Evolutionary conservation across 2,113 vertebrate species (phyloP).

Genomic region (Fulmarus glacialis): DNA sequence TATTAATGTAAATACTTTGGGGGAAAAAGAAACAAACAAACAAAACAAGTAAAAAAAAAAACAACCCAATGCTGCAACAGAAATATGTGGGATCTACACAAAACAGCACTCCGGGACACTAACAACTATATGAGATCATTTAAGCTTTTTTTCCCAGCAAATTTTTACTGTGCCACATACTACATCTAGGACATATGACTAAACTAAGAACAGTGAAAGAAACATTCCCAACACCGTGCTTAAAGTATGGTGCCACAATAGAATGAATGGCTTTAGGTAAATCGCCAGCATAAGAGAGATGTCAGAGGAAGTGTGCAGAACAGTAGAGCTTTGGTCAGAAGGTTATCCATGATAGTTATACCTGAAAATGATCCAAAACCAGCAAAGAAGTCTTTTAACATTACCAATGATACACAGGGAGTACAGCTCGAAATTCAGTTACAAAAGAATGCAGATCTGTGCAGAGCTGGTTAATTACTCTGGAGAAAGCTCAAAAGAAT

Average conservation of each 20-base stretch:
- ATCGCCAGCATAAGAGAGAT: fast-evolving
- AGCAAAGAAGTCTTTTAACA: background rate
- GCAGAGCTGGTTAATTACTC: background rate
- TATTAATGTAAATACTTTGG: background rate
- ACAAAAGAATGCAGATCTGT: background rate
- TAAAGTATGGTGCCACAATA: background rate
- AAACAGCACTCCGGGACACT: background rate
- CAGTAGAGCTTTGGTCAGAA: background rate
- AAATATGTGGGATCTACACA: background rate
- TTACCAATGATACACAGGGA: background rate
- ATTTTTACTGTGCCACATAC: background rate
- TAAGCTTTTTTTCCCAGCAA: background rate
- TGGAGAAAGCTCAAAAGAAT: background rate
- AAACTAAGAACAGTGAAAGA: background rate
- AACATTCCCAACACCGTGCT: background rate
- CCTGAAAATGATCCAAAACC: background rate
- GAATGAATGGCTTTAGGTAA: background rate
- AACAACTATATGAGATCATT: background rate
- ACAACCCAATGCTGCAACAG: background rate
- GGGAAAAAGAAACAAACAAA: background rate
- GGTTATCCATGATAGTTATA: background rate
- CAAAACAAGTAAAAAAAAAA: background rate
- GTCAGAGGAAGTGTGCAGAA: background rate
- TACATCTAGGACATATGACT: background rate
- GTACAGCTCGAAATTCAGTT: background rate